phyloP scores from a whole-genome alignment of 2,888 invertebrate species.

The Meiosimyza platycephala region DNA sequence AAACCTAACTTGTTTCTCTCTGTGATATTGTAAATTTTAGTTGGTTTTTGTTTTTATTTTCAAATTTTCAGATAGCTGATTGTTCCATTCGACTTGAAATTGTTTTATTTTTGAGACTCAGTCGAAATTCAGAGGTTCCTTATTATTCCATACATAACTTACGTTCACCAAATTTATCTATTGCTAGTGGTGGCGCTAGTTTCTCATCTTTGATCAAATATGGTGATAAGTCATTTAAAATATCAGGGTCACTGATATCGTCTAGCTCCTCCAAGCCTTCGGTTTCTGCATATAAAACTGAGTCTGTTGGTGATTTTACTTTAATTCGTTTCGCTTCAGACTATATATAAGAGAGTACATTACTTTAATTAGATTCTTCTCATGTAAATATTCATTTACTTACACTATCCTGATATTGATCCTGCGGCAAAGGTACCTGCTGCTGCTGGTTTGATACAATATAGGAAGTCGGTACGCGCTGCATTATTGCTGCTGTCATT shows the following conservation, averaged over 20 bases:
- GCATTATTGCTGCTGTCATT: neutral
- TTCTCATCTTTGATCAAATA: constrained; percentile 18
- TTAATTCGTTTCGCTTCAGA: constrained; percentile 11
- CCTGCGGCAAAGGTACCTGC: too few species aligned
- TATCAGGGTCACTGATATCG: constrained; percentile 32
- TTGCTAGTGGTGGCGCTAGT: neutral
- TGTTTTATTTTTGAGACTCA: too few species aligned
- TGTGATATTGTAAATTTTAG: too few species aligned
- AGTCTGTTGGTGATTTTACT: neutral
- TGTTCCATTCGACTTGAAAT: too few species aligned
- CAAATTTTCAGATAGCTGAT: too few species aligned
- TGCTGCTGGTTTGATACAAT: too few species aligned
- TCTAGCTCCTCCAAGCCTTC: constrained; percentile 29
- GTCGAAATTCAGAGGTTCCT: too few species aligned
- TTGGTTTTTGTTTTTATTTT: too few species aligned
- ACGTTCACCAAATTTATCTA: neutral
- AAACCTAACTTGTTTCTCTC: too few species aligned
- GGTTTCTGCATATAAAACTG: constrained; percentile 32
- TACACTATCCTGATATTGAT: too few species aligned
- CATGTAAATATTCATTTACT: too few species aligned
- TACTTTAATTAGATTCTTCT: neutral
- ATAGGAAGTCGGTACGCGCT: too few species aligned
- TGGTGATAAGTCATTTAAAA: constrained; percentile 12
- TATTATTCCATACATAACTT: neutral
- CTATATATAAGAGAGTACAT: neutral